Conservation (phyloP, 2,888 invertebrate genomes). For the Hemaris fuciformis region DNA sequence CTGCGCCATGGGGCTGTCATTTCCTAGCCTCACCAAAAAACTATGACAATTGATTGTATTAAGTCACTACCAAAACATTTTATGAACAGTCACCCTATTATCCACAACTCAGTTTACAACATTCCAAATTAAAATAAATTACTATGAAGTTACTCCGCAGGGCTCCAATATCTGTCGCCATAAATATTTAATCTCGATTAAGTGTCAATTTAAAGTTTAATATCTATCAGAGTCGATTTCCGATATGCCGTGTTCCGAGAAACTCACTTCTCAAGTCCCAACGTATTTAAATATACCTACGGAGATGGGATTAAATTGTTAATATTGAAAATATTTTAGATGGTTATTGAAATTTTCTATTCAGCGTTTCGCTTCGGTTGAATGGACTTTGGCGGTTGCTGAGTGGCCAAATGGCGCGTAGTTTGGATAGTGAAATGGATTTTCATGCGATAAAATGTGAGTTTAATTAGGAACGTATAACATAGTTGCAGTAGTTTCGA, state of each 20-base stretch:
- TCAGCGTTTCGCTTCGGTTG: not conserved
- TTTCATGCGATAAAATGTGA: no score
- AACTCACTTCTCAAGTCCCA: constrained; percentile 17
- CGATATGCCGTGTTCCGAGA: constrained; percentile 12
- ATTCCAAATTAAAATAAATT: no score
- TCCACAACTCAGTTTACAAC: no score
- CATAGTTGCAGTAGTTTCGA: no score
- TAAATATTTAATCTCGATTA: constrained; percentile 19
- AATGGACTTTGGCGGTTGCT: not conserved
- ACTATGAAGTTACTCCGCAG: constrained; percentile 12
- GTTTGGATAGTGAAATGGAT: no score
- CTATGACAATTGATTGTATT: no score
- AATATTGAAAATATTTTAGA: not conserved
- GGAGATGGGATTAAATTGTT: constrained; percentile 15
- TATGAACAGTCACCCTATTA: no score
- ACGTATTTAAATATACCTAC: constrained; percentile 13
- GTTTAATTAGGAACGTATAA: no score
- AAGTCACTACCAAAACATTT: no score
- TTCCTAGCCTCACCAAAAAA: no score
- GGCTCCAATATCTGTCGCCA: not conserved
- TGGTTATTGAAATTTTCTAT: not conserved
- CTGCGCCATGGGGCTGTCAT: no score
- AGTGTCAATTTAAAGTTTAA: constrained; percentile 16
- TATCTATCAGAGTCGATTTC: constrained; percentile 13
- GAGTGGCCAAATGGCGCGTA: no score